A percentile compares a stretch with the other conserved stretches of the same genome.
phyloP scores from a whole-genome alignment of 2,888 invertebrate genomes.

The Lypha dubia region DNA sequence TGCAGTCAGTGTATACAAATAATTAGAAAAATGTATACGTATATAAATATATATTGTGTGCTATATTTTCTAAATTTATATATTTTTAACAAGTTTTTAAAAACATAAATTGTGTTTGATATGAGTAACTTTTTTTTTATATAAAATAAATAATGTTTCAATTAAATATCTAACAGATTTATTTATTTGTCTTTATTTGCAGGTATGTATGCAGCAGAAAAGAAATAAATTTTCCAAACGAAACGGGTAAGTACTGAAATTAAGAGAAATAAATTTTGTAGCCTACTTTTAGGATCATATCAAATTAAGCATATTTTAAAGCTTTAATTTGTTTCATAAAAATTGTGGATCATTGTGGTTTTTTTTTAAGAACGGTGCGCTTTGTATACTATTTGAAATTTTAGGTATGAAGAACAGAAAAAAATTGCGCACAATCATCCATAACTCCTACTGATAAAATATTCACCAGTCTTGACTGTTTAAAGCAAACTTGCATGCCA shows the following conservation, averaged over 20 bases:
- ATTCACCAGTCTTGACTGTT: too few relatives aligned
- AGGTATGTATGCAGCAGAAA: slow-evolving; percentile 41
- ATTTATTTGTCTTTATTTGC: slow-evolving; percentile 43
- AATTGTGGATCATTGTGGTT: neutral
- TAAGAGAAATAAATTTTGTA: neutral
- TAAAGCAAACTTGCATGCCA: neutral
- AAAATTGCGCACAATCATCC: too few relatives aligned
- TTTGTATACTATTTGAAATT: too few relatives aligned
- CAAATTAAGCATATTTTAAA: neutral
- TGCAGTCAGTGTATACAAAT: slow-evolving; percentile 50
- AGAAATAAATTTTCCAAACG: neutral
- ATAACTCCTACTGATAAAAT: too few relatives aligned
- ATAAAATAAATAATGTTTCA: slow-evolving; percentile 55
- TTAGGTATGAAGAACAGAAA: too few relatives aligned
- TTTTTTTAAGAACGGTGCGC: too few relatives aligned
- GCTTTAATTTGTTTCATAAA: neutral
- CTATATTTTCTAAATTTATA: slow-evolving; percentile 39
- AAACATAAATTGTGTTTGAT: slow-evolving; percentile 36
- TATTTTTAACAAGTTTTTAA: slow-evolving; percentile 32
- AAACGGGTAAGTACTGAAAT: slow-evolving; percentile 17
- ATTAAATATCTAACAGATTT: slow-evolving; percentile 50
- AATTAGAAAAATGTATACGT: slow-evolving; percentile 58
- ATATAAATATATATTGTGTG: slow-evolving; percentile 45
- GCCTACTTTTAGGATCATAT: neutral
- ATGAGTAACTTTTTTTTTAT: too few relatives aligned